Conservation (phyloP, 2,888 invertebrate species). For the Standfussiana lucernea region DNA sequence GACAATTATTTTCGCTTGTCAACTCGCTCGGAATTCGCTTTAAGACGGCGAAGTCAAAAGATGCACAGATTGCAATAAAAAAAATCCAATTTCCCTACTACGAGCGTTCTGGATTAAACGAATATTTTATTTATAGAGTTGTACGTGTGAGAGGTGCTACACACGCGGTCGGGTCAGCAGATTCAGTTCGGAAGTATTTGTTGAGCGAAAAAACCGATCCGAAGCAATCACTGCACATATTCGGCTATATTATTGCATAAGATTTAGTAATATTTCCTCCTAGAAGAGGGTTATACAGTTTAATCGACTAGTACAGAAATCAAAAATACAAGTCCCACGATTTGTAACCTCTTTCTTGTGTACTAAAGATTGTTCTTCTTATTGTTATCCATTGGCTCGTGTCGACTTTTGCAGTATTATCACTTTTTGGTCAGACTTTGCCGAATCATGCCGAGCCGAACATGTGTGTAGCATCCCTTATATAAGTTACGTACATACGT, state of each 20-base stretch:
- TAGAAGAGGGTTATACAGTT: too few species aligned
- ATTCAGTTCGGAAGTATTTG: background rate
- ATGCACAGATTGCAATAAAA: conserved; percentile 57
- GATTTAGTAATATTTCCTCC: too few species aligned
- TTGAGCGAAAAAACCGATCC: background rate
- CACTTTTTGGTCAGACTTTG: too few species aligned
- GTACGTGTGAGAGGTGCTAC: background rate
- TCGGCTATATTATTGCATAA: too few species aligned
- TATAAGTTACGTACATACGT: too few species aligned
- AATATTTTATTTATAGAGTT: conserved; percentile 34
- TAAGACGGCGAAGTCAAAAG: conserved; percentile 53
- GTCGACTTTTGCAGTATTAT: background rate
- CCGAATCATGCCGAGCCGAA: too few species aligned
- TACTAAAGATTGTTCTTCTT: background rate
- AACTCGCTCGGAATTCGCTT: conserved; percentile 40
- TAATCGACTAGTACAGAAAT: too few species aligned
- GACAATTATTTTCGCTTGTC: conserved; percentile 58
- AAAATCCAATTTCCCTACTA: conserved; percentile 54
- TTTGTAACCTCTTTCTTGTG: background rate
- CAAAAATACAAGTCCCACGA: too few species aligned
- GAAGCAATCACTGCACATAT: background rate
- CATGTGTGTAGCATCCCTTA: background rate
- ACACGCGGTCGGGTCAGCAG: background rate
- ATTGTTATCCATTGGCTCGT: background rate
- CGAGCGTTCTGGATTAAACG: conserved; percentile 32